These are phyloP conservation scores for Hystrix brachyura DNA, from an alignment of 2,113 vertebrate species.

Conservation along the genomic window DNA sequence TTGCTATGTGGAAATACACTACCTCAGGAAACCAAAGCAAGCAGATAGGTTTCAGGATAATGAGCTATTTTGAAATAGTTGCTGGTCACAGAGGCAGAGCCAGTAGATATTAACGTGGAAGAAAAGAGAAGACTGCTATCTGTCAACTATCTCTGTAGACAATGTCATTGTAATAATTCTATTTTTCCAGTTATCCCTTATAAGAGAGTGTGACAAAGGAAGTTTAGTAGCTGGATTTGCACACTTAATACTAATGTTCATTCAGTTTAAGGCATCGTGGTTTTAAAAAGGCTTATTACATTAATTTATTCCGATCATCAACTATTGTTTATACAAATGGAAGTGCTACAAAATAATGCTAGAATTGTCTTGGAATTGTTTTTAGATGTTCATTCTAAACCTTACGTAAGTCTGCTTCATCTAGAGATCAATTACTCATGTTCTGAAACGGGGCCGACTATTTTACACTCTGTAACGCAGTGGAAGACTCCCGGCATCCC, in stretches of 20 bases:
- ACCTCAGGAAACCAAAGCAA: constrained; percentile 74
- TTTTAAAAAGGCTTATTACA: background rate
- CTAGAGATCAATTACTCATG: background rate
- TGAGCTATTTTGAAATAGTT: constrained; percentile 66
- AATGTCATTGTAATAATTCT: background rate
- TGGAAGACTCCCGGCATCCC: background rate
- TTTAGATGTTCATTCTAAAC: constrained; percentile 21
- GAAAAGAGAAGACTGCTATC: background rate
- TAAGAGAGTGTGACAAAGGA: background rate
- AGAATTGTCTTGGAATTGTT: background rate
- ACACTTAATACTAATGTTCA: background rate
- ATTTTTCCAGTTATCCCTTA: background rate
- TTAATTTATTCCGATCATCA: constrained; percentile 23
- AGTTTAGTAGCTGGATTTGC: background rate
- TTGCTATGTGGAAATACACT: constrained; percentile 66
- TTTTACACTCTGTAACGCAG: background rate
- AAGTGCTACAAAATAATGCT: background rate
- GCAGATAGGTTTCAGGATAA: constrained; percentile 63
- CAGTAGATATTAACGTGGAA: background rate
- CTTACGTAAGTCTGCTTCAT: background rate
- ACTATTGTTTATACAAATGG: background rate
- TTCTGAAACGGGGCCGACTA: constrained; percentile 29
- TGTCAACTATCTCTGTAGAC: background rate
- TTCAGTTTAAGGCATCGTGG: background rate
- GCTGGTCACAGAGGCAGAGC: constrained; percentile 35